phyloP scores from a whole-genome alignment of 2,797 vertebrate genomes.

The Tapirus indicus region DNA sequence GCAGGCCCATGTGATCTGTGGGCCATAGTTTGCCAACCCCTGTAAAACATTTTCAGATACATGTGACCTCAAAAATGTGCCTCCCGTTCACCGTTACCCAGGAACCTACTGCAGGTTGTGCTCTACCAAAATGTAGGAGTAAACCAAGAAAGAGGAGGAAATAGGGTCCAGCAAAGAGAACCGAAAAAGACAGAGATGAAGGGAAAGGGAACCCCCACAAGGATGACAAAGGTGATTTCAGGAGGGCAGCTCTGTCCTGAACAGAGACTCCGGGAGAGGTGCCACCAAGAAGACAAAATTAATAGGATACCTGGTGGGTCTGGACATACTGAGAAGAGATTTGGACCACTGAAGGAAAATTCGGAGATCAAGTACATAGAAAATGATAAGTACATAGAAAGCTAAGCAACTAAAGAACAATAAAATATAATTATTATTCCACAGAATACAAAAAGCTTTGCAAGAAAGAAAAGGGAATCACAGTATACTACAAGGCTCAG shows the following conservation, averaged over 20 bases:
- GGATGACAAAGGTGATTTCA: background rate
- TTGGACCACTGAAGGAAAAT: background rate
- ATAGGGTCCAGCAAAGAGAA: background rate
- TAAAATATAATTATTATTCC: background rate
- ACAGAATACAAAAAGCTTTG: background rate
- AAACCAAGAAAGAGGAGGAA: background rate
- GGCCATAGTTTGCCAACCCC: background rate
- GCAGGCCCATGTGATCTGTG: background rate
- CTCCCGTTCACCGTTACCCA: background rate
- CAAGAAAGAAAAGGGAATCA: background rate
- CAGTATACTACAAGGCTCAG: background rate
- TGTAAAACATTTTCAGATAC: background rate
- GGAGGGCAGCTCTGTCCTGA: background rate
- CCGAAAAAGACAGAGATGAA: background rate
- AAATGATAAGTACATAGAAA: background rate
- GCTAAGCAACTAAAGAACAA: background rate
- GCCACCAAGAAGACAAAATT: background rate
- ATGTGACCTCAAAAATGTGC: background rate
- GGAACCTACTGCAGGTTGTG: background rate
- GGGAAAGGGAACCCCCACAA: accelerated
- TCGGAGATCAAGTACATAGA: background rate
- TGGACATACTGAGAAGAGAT: background rate
- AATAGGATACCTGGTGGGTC: background rate
- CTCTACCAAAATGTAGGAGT: background rate
- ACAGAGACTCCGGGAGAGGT: background rate